Base-by-base conservation (phyloP, 2,113 vertebrate species). In the Peromyscus polionotus region DNA sequence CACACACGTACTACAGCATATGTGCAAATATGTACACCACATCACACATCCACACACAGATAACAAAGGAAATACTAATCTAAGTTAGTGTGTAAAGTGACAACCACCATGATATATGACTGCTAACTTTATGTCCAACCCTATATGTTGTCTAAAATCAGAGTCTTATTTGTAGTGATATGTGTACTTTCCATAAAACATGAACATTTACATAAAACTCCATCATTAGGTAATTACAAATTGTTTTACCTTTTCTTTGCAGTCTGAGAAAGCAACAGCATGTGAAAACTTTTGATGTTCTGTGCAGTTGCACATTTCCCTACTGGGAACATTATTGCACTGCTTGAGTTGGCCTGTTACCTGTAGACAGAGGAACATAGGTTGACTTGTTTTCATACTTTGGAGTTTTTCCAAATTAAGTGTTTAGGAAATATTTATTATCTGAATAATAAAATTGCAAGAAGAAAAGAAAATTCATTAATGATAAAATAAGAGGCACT, bases 261-360 rank as follows among this genome's bases (percentile, higher is more conserved):
- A 98, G 2, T 98, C 98, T 51, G 98, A 98, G 97, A 98, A 98
- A 86, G 90, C 94, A 85, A 96, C 81, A 94, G 87, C 67, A 68
- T 96, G 57, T 45, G 97, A 97, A 22, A 92, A 36, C 88, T 98
- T 98, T 89, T 97, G 93, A 48, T 96, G 10, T 0, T 90, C 26
- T 19, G 86, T 95, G 80, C 97, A 98, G 16, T 67, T 95, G 54
- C 97, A 98, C 13, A 90, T 48, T 11, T 83, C 36, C 87, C 65
- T 5, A 33, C 10, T 70, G 9, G 83, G 54, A 28, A 20, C 95
- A 3, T 90, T 87, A 88, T 86, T 96, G 79, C 97, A 96, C 31
- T 98, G 98, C 33, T 98, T 98, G 72, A 92, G 97, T 85, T 88
- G 89, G 14, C 97, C 98, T 80, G 93, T 45, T 65, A 54, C 63